phyloP scores from a whole-genome alignment of 2,888 invertebrate genomes.

The Orchesellides sinensis region DNA sequence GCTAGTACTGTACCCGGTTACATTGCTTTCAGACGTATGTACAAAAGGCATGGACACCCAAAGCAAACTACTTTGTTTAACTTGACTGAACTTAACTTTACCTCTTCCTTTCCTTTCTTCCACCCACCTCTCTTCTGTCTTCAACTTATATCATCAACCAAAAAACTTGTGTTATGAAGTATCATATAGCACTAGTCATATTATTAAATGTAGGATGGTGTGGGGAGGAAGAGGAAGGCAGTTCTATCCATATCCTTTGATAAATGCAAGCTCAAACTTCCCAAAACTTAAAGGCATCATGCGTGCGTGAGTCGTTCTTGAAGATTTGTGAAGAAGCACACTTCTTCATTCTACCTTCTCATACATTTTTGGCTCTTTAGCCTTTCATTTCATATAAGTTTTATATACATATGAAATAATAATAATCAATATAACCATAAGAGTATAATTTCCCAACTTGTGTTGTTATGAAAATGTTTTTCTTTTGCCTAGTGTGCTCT shows the following conservation, averaged over 20 bases:
- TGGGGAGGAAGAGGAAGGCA: not conserved
- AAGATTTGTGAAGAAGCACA: slow-evolving; percentile 39
- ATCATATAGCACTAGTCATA: too few species aligned
- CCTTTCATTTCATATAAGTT: slow-evolving; percentile 13
- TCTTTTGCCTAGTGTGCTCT: not conserved
- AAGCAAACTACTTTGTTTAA: slow-evolving; percentile 23
- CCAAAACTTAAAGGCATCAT: slow-evolving; percentile 38
- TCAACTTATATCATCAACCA: not conserved
- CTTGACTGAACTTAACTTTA: slow-evolving; percentile 42
- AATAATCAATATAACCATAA: slow-evolving; percentile 56
- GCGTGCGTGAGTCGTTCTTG: slow-evolving; percentile 45
- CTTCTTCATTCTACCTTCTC: not conserved
- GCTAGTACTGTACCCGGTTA: slow-evolving; percentile 16
- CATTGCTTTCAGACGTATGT: not conserved
- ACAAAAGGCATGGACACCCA: not conserved
- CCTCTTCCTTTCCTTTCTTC: slow-evolving; percentile 27
- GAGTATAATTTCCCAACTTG: slow-evolving; percentile 28
- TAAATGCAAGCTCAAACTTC: slow-evolving; percentile 36
- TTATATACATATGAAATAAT: slow-evolving; percentile 36
- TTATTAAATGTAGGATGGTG: too few species aligned
- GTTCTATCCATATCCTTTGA: slow-evolving; percentile 37
- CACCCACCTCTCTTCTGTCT: slow-evolving; percentile 9
- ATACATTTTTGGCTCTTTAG: slow-evolving; percentile 7
- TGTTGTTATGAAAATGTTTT: slow-evolving; percentile 41
- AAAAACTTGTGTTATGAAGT: not conserved